These are phyloP conservation scores for Pseudopleuronectes americanus DNA, from an alignment of 2,797 vertebrate species.

Conservation along the genomic window DNA sequence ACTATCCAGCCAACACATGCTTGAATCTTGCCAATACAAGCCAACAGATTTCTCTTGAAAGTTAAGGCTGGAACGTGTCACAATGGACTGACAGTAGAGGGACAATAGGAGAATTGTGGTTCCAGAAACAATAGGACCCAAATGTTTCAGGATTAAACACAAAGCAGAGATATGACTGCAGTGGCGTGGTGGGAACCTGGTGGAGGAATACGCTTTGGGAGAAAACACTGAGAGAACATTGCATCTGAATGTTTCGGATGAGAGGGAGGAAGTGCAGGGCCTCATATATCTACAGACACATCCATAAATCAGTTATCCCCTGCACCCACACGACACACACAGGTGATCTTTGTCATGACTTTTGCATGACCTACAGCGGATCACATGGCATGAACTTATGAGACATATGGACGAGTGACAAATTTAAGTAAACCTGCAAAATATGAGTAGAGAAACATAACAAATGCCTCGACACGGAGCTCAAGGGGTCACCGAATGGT, in stretches of 20 bases:
- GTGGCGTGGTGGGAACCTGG: constrained; percentile 30
- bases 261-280: constrained; percentile 22
- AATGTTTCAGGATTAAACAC: constrained; percentile 42
- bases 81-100: constrained; percentile 57
- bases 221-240: constrained; percentile 1
- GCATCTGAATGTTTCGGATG: constrained; percentile 10
- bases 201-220: constrained; percentile 18
- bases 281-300: constrained; percentile 64
- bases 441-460: not conserved
- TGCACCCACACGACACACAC: constrained; percentile 15
- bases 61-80: constrained; percentile 57
- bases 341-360: constrained; percentile 41
- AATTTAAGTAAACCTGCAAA: not conserved
- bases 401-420: constrained; percentile 4
- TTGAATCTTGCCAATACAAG: constrained; percentile 56
- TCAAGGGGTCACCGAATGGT: too few species aligned
- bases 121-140: constrained; percentile 60
- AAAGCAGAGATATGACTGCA: constrained; percentile 45
- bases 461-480: not conserved
- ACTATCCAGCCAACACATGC: constrained; percentile 61
- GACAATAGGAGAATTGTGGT: constrained; percentile 57
- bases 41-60: constrained; percentile 64
- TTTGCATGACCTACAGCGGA: constrained; percentile 27
- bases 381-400: constrained; percentile 2
- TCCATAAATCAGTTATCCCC: constrained; percentile 43